Percentiles rank a stretch among this genome's conserved stretches.
Evolutionary conservation across 2,113 vertebrate species (phyloP).

Genomic region (Recurvirostra avosetta): DNA sequence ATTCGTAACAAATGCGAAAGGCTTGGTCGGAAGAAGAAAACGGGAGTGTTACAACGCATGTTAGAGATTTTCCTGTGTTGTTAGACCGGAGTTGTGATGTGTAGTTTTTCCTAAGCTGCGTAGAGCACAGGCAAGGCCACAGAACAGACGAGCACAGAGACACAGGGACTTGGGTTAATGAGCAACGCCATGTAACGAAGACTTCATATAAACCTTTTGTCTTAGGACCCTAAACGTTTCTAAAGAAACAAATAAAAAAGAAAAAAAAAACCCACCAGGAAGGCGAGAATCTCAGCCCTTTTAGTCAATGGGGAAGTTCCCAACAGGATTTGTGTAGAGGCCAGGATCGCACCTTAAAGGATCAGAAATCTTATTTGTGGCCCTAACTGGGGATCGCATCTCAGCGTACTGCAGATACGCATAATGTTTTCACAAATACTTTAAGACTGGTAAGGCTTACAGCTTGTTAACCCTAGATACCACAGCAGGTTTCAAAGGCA

Average conservation of each 20-base stretch:
- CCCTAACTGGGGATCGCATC: neutral
- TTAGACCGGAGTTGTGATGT: rapidly evolving
- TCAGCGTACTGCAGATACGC: neutral
- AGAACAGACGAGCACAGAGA: neutral
- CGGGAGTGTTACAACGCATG: neutral
- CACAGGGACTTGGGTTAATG: conserved; percentile 4
- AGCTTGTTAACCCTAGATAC: neutral
- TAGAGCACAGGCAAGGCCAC: neutral
- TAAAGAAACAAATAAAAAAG: neutral
- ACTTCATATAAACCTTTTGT: neutral
- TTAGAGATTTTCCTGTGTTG: neutral
- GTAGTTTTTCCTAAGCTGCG: neutral
- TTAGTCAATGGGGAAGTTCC: neutral
- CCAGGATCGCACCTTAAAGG: neutral
- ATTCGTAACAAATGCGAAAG: neutral
- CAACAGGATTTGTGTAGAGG: neutral
- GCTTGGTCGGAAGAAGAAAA: neutral
- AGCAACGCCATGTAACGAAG: neutral
- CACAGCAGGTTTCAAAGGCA: neutral
- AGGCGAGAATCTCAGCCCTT: neutral
- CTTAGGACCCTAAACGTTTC: neutral
- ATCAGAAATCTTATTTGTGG: neutral
- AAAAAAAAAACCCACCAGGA: neutral
- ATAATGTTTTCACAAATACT: neutral
- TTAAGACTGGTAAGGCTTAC: neutral